phyloP scores from a whole-genome alignment of 2,113 vertebrate species.

The Ceuthmochares aereus region DNA sequence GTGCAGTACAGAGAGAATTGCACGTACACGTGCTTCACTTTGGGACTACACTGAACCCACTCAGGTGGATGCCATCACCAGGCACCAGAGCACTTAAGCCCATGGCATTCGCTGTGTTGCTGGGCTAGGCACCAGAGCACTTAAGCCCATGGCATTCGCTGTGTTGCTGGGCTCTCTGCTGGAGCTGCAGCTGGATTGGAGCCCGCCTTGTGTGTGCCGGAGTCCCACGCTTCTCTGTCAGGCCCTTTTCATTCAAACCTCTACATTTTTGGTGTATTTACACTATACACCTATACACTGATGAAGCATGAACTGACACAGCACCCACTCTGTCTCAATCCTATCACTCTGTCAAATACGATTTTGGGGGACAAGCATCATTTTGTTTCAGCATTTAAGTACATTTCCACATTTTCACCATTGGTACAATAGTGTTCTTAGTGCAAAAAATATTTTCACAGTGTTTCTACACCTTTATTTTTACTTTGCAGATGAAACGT shows the following conservation, averaged over 20 bases:
- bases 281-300: background rate
- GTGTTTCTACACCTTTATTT: background rate
- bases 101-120: accelerated
- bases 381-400: background rate
- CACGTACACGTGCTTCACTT: background rate
- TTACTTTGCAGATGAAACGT: background rate
- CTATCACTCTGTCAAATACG: background rate
- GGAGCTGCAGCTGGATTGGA: accelerated
- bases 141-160: accelerated
- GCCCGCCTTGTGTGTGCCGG: accelerated
- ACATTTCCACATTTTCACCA: background rate
- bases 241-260: background rate
- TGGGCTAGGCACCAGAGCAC: background rate
- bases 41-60: accelerated
- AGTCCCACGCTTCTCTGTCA: background rate
- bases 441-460: background rate
- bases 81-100: background rate
- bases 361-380: background rate
- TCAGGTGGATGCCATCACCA: background rate
- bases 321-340: background rate
- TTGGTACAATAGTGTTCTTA: background rate
- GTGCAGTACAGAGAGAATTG: background rate
- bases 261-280: background rate
- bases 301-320: accelerated
- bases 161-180: accelerated